Percentiles rank a stretch among this genome's conserved stretches.
Conservation (phyloP, 1,140 invertebrate species). For the Pristionchus pacificus region DNA sequence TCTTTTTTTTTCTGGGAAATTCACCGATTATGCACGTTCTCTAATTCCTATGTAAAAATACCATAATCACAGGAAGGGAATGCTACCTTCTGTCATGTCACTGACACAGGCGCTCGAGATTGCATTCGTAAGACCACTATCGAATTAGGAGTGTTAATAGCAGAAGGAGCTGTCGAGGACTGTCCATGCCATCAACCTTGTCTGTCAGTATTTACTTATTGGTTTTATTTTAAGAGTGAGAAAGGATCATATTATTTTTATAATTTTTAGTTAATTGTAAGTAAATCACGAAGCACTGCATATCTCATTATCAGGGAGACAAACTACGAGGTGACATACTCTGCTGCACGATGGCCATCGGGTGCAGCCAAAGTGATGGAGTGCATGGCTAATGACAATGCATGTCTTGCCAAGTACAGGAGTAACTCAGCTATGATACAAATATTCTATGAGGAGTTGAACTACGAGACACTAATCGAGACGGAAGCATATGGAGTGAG, state of each 20-base stretch:
- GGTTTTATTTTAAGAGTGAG: not conserved
- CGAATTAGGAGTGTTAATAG: conserved; percentile 42
- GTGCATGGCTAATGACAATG: conserved; percentile 46
- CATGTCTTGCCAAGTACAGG: conserved; percentile 56
- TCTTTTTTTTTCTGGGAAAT: no score
- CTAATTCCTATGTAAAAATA: no score
- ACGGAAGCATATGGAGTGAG: conserved; percentile 48
- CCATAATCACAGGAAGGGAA: not conserved
- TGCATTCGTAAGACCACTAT: conserved; percentile 55
- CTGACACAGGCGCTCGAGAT: conserved; percentile 45
- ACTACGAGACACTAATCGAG: conserved; percentile 54
- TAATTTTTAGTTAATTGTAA: not conserved
- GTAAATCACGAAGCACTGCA: not conserved
- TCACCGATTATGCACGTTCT: no score
- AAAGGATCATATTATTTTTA: not conserved
- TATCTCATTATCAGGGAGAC: conserved; percentile 45
- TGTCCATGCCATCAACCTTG: conserved; percentile 56
- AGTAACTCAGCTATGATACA: conserved; percentile 57
- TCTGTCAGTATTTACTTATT: conserved; percentile 34
- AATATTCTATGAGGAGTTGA: conserved; percentile 56
- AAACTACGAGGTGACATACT: conserved; percentile 56
- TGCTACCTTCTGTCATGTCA: conserved; percentile 39
- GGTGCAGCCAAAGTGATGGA: conserved; percentile 55
- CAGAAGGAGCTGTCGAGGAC: conserved; percentile 40
- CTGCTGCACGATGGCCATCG: conserved; percentile 55